These are phyloP conservation scores for Pollachius pollachius DNA, from an alignment of 2,113 vertebrate species.

Conservation along the genomic window DNA sequence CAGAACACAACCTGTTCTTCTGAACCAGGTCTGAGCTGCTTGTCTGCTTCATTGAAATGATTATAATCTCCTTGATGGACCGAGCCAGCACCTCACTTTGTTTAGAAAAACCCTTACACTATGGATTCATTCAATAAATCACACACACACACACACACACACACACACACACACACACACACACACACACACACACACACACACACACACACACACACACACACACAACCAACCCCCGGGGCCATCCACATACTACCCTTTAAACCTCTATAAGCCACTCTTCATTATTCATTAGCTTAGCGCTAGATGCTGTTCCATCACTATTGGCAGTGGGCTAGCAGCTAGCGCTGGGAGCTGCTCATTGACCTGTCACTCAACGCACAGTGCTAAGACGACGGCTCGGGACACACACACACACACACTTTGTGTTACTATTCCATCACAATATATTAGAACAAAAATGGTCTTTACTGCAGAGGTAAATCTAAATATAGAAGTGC, in stretches of 20 bases:
- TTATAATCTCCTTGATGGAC: no score
- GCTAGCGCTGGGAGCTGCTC: not conserved
- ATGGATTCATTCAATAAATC: not conserved
- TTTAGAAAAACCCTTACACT: not conserved
- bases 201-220: no score
- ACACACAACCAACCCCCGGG: no score
- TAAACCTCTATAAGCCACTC: not conserved
- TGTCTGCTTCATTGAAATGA: no score
- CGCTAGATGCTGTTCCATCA: not conserved
- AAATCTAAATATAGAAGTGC: not conserved
- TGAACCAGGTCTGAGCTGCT: no score
- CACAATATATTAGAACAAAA: no score
- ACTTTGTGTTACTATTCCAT: no score
- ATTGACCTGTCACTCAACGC: not conserved
- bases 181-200: no score
- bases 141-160: not conserved
- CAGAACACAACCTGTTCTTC: no score
- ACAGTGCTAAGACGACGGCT: not conserved
- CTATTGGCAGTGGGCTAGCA: not conserved
- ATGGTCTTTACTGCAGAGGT: no score
- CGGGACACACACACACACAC: not conserved
- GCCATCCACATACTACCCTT: not conserved
- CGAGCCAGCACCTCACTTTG: no score
- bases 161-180: no score
- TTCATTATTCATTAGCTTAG: constrained; percentile 1